phyloP scores from a whole-genome alignment of 1,140 invertebrate species.

The Macrostomum lignano region DNA sequence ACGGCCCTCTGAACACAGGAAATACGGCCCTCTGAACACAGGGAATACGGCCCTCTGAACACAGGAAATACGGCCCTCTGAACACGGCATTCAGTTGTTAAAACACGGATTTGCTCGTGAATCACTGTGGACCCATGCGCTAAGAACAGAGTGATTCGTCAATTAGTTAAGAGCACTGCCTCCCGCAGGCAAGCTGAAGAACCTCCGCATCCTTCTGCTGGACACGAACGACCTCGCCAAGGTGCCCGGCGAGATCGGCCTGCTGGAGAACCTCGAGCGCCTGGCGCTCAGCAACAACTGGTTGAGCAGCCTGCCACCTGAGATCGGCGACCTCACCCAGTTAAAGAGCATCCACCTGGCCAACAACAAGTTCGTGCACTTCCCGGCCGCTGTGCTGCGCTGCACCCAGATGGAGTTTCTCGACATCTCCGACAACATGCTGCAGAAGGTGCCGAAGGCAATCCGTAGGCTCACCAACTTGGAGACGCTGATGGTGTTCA shows the following conservation, averaged over 20 bases:
- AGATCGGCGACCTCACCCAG: conserved; percentile 15
- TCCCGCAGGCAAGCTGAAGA: conserved; percentile 1
- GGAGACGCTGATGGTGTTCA: conserved; percentile 17
- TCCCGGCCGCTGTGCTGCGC: conserved; percentile 14
- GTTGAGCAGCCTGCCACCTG: conserved; percentile 14
- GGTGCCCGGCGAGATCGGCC: conserved; percentile 17
- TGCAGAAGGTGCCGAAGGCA: conserved; percentile 12
- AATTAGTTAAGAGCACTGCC: no score
- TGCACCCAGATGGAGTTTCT: conserved; percentile 18
- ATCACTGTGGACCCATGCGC: no score
- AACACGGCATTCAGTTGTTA: no score
- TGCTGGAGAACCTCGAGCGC: conserved; percentile 17
- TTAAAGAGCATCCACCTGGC: conserved; percentile 21
- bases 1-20: no score
- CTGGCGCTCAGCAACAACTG: conserved; percentile 23
- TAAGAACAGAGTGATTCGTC: no score
- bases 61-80: no score
- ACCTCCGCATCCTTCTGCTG: conserved; percentile 7
- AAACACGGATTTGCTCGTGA: no score
- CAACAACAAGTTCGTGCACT: conserved; percentile 14
- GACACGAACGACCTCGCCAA: conserved; percentile 23
- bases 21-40: no score
- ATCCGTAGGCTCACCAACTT: conserved; percentile 18
- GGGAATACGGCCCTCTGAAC: no score
- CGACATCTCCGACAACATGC: conserved; percentile 19